phyloP scores from a whole-genome alignment of 2,888 invertebrate species.

The Yponomeuta cagnagella region DNA sequence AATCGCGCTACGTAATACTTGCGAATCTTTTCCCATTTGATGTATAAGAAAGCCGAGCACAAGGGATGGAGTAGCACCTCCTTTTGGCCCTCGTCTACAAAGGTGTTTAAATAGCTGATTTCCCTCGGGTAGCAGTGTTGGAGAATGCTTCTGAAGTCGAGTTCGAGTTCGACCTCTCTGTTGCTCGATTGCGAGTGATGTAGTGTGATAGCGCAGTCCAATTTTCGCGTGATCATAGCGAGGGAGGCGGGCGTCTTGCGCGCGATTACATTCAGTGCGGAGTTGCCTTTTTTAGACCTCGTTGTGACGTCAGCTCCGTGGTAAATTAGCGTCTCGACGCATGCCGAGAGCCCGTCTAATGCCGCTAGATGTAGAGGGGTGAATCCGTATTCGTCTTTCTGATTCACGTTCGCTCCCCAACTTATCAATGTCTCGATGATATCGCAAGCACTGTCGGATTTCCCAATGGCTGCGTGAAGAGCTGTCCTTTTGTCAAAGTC shows the following conservation, averaged over 20 bases:
- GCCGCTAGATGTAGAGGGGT: slow-evolving; percentile 91
- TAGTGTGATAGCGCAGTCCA: slow-evolving; percentile 86
- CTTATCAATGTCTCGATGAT: slow-evolving; percentile 86
- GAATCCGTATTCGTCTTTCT: slow-evolving; percentile 89
- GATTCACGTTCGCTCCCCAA: slow-evolving; percentile 89
- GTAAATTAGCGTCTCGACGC: slow-evolving; percentile 88
- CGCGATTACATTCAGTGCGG: slow-evolving; percentile 89
- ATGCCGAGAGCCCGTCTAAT: slow-evolving; percentile 87
- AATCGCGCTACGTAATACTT: slow-evolving; percentile 90
- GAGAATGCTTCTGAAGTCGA: slow-evolving; percentile 87
- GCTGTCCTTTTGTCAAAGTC: slow-evolving; percentile 89
- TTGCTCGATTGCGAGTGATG: slow-evolving; percentile 87
- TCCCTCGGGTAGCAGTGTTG: slow-evolving; percentile 90
- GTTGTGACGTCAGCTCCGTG: slow-evolving; percentile 93
- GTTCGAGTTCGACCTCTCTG: slow-evolving; percentile 86
- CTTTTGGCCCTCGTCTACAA: slow-evolving; percentile 92
- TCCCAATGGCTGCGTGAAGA: slow-evolving; percentile 89
- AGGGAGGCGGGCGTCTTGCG: slow-evolving; percentile 91
- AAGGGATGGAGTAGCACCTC: slow-evolving; percentile 90
- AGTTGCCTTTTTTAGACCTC: slow-evolving; percentile 90
- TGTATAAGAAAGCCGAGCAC: slow-evolving; percentile 89
- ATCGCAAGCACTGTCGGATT: slow-evolving; percentile 86
- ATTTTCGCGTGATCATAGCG: slow-evolving; percentile 86
- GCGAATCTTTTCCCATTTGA: slow-evolving; percentile 93
- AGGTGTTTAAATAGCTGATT: slow-evolving; percentile 89